A percentile compares a stretch with the other conserved stretches of the same genome.
Evolutionary conservation across 2,113 vertebrate genomes (phyloP).

Genomic region (Nycticebus coucang): DNA sequence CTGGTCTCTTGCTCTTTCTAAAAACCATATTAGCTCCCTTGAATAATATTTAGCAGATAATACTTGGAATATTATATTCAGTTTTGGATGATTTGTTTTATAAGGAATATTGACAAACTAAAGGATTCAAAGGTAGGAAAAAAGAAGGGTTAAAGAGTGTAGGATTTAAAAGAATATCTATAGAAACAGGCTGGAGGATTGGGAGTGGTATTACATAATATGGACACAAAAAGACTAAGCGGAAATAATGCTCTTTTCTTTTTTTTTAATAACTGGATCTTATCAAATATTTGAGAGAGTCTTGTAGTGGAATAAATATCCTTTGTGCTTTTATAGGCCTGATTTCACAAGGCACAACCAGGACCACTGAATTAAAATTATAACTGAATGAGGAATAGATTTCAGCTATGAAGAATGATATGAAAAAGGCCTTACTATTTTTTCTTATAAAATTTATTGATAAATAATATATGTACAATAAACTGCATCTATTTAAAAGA

Average conservation of each 20-base stretch:
- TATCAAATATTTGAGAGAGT: constrained; percentile 13
- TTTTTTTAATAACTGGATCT: constrained; percentile 22
- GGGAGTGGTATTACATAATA: not conserved
- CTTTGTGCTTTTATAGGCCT: not conserved
- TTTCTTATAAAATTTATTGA: constrained; percentile 12
- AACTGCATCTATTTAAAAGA: constrained; percentile 22
- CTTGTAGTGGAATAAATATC: not conserved
- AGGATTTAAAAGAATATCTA: not conserved
- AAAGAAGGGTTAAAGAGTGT: not conserved
- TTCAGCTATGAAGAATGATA: not conserved
- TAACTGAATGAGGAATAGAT: constrained; percentile 1
- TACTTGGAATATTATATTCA: not conserved
- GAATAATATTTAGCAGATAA: not conserved
- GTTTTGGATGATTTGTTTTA: not conserved
- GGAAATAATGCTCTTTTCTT: not conserved
- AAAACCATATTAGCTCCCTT: not conserved
- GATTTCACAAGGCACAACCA: constrained; percentile 15
- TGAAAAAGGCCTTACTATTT: not conserved
- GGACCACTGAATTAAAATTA: not conserved
- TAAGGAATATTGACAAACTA: constrained; percentile 10
- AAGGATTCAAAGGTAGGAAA: not conserved
- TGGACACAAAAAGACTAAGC: not conserved
- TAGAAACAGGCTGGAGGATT: not conserved
- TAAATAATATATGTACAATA: constrained; percentile 10
- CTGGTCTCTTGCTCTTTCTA: not conserved